Evolutionary conservation across 2,888 invertebrate genomes (phyloP).

Genomic region (Noctua pronuba): DNA sequence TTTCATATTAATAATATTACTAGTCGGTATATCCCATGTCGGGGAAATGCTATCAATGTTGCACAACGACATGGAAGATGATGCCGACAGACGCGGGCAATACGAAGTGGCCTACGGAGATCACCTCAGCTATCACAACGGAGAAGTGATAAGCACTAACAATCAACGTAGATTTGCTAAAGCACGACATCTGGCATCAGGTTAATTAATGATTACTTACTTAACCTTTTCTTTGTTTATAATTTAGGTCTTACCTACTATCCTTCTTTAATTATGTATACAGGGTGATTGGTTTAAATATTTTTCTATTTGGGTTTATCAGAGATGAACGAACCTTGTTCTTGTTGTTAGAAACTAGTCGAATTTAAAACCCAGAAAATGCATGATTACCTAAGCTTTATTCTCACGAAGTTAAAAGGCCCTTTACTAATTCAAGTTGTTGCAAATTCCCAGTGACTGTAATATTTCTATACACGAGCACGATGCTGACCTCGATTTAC

Average conservation of each 20-base stretch:
- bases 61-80: slow-evolving; percentile 88
- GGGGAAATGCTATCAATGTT: slow-evolving; percentile 88
- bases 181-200: slow-evolving; percentile 87
- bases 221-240: slow-evolving; percentile 1
- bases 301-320: not conserved
- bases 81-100: slow-evolving; percentile 85
- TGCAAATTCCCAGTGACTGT: slow-evolving; percentile 82
- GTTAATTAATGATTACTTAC: slow-evolving; percentile 69
- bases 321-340: not conserved
- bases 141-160: slow-evolving; percentile 85
- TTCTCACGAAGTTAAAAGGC: not conserved
- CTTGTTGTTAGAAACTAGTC: not conserved
- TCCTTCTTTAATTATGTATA: not conserved
- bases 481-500: slow-evolving; percentile 85
- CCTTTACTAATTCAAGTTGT: not conserved
- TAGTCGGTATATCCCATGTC: slow-evolving; percentile 88
- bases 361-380: not conserved
- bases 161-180: slow-evolving; percentile 88
- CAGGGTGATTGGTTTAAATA: not conserved
- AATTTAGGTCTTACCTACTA: not conserved
- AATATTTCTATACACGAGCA: slow-evolving; percentile 86
- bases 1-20: slow-evolving; percentile 85
- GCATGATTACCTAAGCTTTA: not conserved
- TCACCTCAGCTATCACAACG: slow-evolving; percentile 81
- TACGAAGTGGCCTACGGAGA: slow-evolving; percentile 82